Evolutionary conservation across 2,888 invertebrate species (phyloP).

Genomic region (Noctua pronuba): DNA sequence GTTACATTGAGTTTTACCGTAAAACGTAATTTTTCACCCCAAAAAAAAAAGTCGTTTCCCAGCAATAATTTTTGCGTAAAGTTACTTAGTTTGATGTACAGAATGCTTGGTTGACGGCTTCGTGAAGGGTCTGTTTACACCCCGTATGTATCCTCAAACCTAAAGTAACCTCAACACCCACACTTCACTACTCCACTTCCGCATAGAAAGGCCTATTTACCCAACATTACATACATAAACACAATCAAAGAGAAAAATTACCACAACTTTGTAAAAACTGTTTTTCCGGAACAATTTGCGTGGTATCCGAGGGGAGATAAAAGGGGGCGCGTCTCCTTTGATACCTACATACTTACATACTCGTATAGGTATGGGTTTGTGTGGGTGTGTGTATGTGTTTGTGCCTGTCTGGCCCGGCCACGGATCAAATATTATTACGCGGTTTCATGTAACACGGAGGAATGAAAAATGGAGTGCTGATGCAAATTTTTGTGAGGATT

Average conservation of each 20-base stretch:
- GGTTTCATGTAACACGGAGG: slow-evolving; percentile 12
- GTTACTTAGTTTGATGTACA: no score
- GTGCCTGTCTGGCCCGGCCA: slow-evolving; percentile 11
- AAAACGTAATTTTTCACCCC: no score
- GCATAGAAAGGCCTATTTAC: not conserved
- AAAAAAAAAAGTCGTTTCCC: no score
- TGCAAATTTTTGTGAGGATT: not conserved
- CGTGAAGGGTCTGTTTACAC: no score
- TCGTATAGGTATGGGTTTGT: not conserved
- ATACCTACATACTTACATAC: not conserved
- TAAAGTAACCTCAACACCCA: not conserved
- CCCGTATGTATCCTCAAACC: not conserved
- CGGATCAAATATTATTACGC: slow-evolving; percentile 41
- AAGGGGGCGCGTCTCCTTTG: slow-evolving; percentile 5
- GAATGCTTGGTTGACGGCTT: no score
- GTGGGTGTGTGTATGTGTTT: not conserved
- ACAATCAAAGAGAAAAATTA: slow-evolving; percentile 19
- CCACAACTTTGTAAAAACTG: slow-evolving; percentile 4
- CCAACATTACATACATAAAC: not conserved
- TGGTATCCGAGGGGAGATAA: slow-evolving; percentile 16
- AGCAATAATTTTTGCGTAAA: no score
- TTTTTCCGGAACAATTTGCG: slow-evolving; percentile 32
- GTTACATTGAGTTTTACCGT: no score
- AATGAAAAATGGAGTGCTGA: slow-evolving; percentile 24
- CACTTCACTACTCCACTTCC: not conserved